Evolutionary conservation across 2,888 invertebrate genomes (phyloP), one percentile per base, ranked within the genome.

Genomic region (Polyommatus icarus): DNA sequence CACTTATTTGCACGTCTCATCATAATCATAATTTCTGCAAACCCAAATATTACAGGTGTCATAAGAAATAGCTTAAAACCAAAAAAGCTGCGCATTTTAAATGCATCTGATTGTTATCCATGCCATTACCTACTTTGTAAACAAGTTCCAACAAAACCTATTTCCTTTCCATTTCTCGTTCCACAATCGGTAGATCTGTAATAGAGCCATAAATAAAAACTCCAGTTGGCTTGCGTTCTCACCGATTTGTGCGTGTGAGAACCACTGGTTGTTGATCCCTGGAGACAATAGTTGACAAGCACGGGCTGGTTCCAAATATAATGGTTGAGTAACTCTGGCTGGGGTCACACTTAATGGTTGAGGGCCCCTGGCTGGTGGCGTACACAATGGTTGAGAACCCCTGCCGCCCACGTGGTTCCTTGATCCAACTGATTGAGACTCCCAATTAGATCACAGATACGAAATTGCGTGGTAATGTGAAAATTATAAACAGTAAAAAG

Each of bases 391-490:
- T 29, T 75, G 75, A 50, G 75, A 75, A 50, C 54, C 24, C 29
- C 18, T 32, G 75, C 20, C 46, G 15, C 73, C 75, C 54, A 50
- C 50, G 54, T 29, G n/a, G 50, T 75, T 75, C 75, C 75, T 29
- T 75, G 75, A 54, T 75, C 24, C 50, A 7, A 24, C 50, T 29
- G 75, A 54, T 75, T 20, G 15, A 18, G 24, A n/a, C 5, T 50
- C 29, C 54, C 75, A 54, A 75, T 75, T 75, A 75, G 75, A 75
- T 75, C 75, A 29, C 15, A 75, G 75, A 75, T 75, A 75, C 20
- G 1, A 50, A 75, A 75, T 54, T 75, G 46, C 75, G 67, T 67
- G 67, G 67, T 67, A 67, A 67, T 32, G 20, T 67, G 29, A 29
- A 67, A 20, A 29, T 59, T 20, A 8, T 29, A 67, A 24, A 20